These are phyloP conservation scores for Silurus aristotelis DNA, from an alignment of 2,797 vertebrate species.

Conservation along the genomic window DNA sequence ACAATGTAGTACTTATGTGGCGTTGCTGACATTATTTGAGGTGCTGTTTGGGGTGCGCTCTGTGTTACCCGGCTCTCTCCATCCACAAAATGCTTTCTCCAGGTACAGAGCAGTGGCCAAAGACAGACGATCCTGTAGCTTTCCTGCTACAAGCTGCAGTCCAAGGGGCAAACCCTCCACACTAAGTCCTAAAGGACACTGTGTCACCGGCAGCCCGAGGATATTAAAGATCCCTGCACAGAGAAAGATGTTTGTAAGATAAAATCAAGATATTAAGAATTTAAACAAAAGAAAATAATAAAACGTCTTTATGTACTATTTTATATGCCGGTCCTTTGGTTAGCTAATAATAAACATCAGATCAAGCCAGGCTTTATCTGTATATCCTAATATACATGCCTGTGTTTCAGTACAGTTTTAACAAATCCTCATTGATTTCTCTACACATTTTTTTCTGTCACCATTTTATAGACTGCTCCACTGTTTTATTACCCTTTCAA, in stretches of 20 bases:
- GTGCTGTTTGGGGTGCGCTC: constrained; percentile 2
- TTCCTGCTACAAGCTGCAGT: constrained; percentile 82
- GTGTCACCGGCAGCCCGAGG: constrained; percentile 86
- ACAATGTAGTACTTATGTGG: constrained; percentile 30
- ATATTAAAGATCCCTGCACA: constrained; percentile 82
- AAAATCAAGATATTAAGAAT: neutral
- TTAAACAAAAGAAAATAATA: neutral
- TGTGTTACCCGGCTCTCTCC: constrained; percentile 77
- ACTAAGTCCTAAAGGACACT: constrained; percentile 88
- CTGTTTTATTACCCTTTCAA: too few species aligned
- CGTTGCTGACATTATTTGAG: constrained; percentile 6
- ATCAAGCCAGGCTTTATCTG: too few species aligned
- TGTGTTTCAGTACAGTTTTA: neutral
- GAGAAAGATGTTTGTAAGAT: neutral
- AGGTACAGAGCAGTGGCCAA: constrained; percentile 81
- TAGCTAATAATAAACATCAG: neutral
- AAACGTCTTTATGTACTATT: neutral
- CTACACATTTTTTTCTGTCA: too few species aligned
- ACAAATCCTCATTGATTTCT: neutral
- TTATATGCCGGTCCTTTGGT: neutral
- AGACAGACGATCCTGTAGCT: constrained; percentile 82
- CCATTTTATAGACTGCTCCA: too few species aligned
- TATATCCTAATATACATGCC: too few species aligned
- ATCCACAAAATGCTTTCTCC: constrained; percentile 87
- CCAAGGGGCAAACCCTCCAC: constrained; percentile 84